A percentile compares a stretch with the other conserved stretches of the same genome.
phyloP scores from a whole-genome alignment of 2,113 vertebrate species.

The Cryptotis parvus region DNA sequence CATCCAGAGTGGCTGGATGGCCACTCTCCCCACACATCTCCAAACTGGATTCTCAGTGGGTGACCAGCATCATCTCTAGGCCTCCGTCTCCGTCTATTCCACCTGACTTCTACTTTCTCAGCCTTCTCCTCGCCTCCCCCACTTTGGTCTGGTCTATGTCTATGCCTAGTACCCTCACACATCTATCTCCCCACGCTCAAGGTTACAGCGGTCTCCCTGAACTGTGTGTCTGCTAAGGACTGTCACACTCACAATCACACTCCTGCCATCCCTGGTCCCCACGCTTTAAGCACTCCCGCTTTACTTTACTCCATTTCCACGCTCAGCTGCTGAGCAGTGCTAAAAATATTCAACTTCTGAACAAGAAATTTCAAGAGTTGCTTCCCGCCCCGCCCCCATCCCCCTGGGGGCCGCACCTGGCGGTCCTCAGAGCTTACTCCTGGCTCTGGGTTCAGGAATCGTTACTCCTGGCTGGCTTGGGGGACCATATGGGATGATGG shows the following conservation, averaged over 20 bases:
- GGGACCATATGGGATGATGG: too few relatives aligned
- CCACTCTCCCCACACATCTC: neutral
- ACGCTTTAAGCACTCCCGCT: neutral
- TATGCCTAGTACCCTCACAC: neutral
- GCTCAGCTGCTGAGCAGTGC: neutral
- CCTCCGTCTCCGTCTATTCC: neutral
- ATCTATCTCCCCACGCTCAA: neutral
- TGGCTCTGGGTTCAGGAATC: too few relatives aligned
- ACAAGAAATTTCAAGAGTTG: too few relatives aligned
- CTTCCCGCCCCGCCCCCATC: too few relatives aligned
- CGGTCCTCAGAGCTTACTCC: too few relatives aligned
- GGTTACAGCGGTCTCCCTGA: neutral
- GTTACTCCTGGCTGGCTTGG: too few relatives aligned
- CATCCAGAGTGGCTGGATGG: neutral
- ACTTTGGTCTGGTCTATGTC: neutral
- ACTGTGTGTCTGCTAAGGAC: neutral
- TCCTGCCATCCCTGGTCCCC: neutral
- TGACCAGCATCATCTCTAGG: neutral
- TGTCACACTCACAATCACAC: neutral
- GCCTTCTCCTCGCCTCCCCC: neutral
- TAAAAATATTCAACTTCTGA: conserved; percentile 1
- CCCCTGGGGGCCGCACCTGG: too few relatives aligned
- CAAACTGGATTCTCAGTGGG: neutral
- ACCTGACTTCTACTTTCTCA: neutral
- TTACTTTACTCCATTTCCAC: neutral